These are phyloP conservation scores for Platycheirus albimanus DNA, from an alignment of 2,888 invertebrate genomes.

Conservation along the genomic window DNA sequence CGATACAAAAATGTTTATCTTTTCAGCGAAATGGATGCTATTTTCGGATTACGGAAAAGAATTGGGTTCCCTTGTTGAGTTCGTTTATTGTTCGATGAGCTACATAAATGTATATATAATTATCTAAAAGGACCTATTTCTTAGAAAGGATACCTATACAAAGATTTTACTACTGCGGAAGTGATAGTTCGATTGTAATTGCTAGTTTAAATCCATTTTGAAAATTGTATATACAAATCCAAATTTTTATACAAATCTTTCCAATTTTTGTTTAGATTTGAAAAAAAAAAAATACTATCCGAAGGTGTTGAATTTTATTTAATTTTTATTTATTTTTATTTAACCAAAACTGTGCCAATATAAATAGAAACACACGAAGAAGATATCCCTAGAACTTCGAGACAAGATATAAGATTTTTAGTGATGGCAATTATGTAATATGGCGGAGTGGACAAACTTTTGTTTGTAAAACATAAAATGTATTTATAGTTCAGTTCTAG, in stretches of 20 bases:
- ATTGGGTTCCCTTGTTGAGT: slow-evolving; percentile 32
- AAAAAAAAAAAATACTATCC: slow-evolving; percentile 20
- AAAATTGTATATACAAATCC: neutral
- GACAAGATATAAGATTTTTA: neutral
- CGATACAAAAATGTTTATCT: slow-evolving; percentile 48
- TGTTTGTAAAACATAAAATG: slow-evolving; percentile 7
- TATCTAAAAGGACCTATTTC: slow-evolving; percentile 28
- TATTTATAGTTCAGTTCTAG: neutral
- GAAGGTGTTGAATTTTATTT: slow-evolving; percentile 67
- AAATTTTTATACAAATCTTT: slow-evolving; percentile 42
- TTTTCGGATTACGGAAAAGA: slow-evolving; percentile 66
- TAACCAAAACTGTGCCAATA: slow-evolving; percentile 28
- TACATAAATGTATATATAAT: slow-evolving; percentile 19
- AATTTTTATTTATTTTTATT: slow-evolving; percentile 19
- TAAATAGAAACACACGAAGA: slow-evolving; percentile 38
- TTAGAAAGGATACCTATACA: slow-evolving; percentile 2
- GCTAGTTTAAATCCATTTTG: neutral
- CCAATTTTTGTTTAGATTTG: slow-evolving; percentile 35
- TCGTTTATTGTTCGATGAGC: slow-evolving; percentile 44
- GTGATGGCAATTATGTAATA: neutral
- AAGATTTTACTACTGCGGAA: neutral
- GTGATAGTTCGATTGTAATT: neutral
- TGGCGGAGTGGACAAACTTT: slow-evolving; percentile 29
- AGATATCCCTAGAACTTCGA: too few relatives aligned
- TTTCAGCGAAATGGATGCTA: slow-evolving; percentile 35